Conservation (phyloP, 1,140 invertebrate species). For the Ceratina calcarata region DNA sequence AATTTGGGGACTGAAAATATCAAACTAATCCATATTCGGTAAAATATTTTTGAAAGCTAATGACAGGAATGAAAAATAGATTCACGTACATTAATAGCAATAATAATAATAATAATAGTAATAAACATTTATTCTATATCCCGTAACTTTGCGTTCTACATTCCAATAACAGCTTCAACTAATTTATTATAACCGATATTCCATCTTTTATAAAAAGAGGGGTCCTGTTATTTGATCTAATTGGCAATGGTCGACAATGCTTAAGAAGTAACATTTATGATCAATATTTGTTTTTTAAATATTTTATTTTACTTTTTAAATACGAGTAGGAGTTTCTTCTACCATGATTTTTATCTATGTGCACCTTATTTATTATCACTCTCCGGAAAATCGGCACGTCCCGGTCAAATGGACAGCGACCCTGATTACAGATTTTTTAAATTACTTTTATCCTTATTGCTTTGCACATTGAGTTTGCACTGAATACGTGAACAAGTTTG, state of each 20-base stretch:
- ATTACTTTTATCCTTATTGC: slow-evolving; percentile 56
- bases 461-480: slow-evolving; percentile 64
- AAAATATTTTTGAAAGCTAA: slow-evolving; percentile 2
- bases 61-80: slow-evolving; percentile 19
- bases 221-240: slow-evolving; percentile 51
- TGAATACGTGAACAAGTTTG: slow-evolving; percentile 60
- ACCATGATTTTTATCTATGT: slow-evolving; percentile 40
- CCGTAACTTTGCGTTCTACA: slow-evolving; percentile 38
- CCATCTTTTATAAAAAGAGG: slow-evolving; percentile 14
- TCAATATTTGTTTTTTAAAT: neutral
- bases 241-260: neutral
- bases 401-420: slow-evolving; percentile 54
- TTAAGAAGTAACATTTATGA: neutral
- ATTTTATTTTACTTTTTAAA: slow-evolving; percentile 22
- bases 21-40: neutral
- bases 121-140: slow-evolving; percentile 23
- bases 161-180: slow-evolving; percentile 24
- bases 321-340: slow-evolving; percentile 45
- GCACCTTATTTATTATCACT: slow-evolving; percentile 54
- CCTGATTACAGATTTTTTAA: slow-evolving; percentile 51
- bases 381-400: slow-evolving; percentile 43
- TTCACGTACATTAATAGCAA: neutral
- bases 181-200: slow-evolving; percentile 17
- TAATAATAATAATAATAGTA: slow-evolving; percentile 6
- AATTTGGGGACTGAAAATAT: neutral